These are phyloP conservation scores for Camponotus vicinus DNA, from an alignment of 1,140 invertebrate genomes.

Conservation along the genomic window DNA sequence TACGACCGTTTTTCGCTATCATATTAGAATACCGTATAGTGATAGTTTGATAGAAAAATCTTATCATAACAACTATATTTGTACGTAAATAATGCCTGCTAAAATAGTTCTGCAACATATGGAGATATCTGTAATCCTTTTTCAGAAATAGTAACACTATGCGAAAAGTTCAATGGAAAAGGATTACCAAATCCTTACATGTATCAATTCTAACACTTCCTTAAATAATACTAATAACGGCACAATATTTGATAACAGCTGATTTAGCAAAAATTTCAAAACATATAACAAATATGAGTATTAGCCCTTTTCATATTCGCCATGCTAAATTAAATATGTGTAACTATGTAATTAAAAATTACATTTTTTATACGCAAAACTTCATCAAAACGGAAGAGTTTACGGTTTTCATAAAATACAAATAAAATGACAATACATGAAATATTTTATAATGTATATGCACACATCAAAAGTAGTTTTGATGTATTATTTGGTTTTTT, in stretches of 20 bases:
- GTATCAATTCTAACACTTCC: background rate
- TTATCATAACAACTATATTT: conserved; percentile 69
- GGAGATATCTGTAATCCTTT: background rate
- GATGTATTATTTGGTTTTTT: background rate
- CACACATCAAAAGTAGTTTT: conserved; percentile 31
- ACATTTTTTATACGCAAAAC: background rate
- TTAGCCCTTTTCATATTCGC: conserved; percentile 1
- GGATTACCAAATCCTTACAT: background rate
- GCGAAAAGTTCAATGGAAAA: background rate
- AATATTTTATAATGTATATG: background rate
- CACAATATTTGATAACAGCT: background rate
- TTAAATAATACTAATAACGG: conserved; percentile 6
- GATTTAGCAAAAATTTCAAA: conserved; percentile 26
- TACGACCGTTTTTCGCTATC: conserved; percentile 9
- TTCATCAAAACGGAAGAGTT: background rate
- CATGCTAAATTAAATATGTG: background rate
- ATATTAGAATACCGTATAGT: background rate
- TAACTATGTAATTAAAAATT: conserved; percentile 2
- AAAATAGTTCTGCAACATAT: conserved; percentile 29
- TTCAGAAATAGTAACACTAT: conserved; percentile 3
- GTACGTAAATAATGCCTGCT: conserved; percentile 63
- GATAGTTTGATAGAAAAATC: conserved; percentile 47
- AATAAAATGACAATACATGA: background rate
- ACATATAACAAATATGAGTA: background rate
- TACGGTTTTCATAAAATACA: background rate